Evolutionary conservation across 2,797 vertebrate species (phyloP).

Genomic region (Phataginus tetradactyla): DNA sequence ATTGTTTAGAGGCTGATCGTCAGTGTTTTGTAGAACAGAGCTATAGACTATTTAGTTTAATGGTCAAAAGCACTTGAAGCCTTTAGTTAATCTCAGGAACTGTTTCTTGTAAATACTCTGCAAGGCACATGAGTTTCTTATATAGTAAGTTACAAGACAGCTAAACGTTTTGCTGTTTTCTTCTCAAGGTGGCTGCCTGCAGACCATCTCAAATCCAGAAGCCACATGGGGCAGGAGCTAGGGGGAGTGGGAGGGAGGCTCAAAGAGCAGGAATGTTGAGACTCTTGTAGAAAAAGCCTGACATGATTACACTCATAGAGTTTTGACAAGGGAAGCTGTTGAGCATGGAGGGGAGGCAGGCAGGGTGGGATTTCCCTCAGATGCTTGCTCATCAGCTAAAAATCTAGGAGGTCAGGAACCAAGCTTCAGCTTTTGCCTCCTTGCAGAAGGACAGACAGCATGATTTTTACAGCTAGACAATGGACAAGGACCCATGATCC

Average conservation of each 20-base stretch:
- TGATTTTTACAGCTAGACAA: not conserved
- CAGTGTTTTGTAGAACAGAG: slow-evolving; percentile 33
- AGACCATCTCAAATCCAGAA: not conserved
- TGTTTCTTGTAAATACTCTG: slow-evolving; percentile 55
- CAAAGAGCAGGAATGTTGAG: fast-evolving
- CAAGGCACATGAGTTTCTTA: slow-evolving; percentile 30
- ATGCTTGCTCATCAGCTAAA: not conserved
- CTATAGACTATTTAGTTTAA: slow-evolving; percentile 33
- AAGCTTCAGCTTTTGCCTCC: not conserved
- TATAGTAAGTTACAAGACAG: slow-evolving; percentile 10
- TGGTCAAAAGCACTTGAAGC: slow-evolving; percentile 50
- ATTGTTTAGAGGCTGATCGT: not conserved
- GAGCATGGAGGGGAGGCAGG: not conserved
- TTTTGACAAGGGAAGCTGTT: not conserved
- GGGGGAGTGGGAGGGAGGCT: not conserved
- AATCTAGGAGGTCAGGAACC: not conserved
- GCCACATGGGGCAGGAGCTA: not conserved
- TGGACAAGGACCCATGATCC: not conserved
- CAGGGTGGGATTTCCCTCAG: not conserved
- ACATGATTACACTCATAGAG: not conserved
- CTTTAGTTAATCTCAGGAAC: slow-evolving; percentile 55
- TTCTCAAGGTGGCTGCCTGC: slow-evolving; percentile 21
- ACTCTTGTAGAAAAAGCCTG: not conserved
- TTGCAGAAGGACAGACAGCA: not conserved
- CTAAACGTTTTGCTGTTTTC: not conserved